Conservation (phyloP, 1,140 invertebrate species). For the Drosophila parvula region DNA sequence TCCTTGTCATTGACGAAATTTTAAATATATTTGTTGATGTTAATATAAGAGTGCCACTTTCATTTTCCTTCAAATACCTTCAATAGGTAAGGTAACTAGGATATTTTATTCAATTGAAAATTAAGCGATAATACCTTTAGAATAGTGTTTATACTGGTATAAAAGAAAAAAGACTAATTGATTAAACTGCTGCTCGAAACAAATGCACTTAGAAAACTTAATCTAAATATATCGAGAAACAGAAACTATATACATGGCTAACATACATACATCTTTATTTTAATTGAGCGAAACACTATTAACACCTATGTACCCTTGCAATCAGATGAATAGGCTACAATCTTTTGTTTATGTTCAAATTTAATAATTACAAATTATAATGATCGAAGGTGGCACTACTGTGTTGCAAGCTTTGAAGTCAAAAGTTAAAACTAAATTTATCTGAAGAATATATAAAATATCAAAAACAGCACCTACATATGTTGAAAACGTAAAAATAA, state of each 20-base stretch:
- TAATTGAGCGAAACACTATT: slow-evolving; percentile 33
- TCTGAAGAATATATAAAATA: too few relatives aligned
- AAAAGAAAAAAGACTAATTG: slow-evolving; percentile 77
- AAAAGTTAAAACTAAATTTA: too few relatives aligned
- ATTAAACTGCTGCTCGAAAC: slow-evolving; percentile 46
- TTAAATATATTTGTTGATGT: neutral
- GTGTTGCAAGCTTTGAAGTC: too few relatives aligned
- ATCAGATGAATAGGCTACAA: neutral
- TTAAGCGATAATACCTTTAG: slow-evolving; percentile 57
- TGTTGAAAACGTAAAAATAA: too few relatives aligned
- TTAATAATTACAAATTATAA: neutral
- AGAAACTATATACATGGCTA: slow-evolving; percentile 28
- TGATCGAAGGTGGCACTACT: neutral
- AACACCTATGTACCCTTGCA: slow-evolving; percentile 37
- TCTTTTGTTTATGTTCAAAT: neutral
- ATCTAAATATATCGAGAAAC: slow-evolving; percentile 43
- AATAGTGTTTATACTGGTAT: slow-evolving; percentile 76
- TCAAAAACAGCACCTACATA: too few relatives aligned
- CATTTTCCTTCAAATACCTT: neutral
- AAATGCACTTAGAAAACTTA: slow-evolving; percentile 53
- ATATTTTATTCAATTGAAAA: slow-evolving; percentile 28
- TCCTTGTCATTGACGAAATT: slow-evolving; percentile 4
- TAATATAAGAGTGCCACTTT: slow-evolving; percentile 4
- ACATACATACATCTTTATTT: slow-evolving; percentile 26
- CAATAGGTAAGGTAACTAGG: slow-evolving; percentile 10